Base-by-base conservation (phyloP, 2,113 vertebrate genomes). In the Bucco capensis region DNA sequence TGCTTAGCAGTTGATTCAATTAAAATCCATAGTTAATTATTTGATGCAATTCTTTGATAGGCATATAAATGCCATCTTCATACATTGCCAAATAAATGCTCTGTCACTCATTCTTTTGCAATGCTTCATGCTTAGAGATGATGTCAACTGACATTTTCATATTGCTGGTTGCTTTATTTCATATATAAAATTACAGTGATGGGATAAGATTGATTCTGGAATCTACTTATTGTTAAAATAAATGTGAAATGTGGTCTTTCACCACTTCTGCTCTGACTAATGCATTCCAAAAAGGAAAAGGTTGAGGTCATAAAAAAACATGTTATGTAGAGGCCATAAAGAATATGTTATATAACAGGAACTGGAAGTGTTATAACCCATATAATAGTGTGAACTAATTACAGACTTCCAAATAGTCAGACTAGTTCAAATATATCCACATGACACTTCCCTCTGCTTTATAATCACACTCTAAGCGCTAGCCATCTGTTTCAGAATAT, bases 401-500 rank as follows among this genome's bases (percentile, higher is more conserved):
- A 75, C 38, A 83, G 60, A 88, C 44, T 92, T 90, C 33, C 22
- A 92, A 74, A 88, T 49, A 90, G 51, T 49, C 28, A 60, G 78
- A 53, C n/a, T 89, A 78, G 35, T 64, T 95, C 51, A 90, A 77
- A 86, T 86, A 86, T 64, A 86, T 56, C 80, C 76, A 47, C 76
- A 83, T 54, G 47, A 90, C 69, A 84, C 24, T 81, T 81, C 13
- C 30, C 10, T 77, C 44, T 21, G 9, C 30, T 86, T 93, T 78
- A 72, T 72, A 84, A 92, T 92, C 89, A 90, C 84, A 95, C 44
- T 8, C 74, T 25, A 90, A 91, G 35, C 69, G 80, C 75, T 69
- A 88, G 40, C 92, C 93, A 96, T 90, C 90, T 93, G 90, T 90
- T 92, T 86, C 57, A 86, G 61, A 91, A 92, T 74, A 84, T 46